These are phyloP conservation scores for Cydia splendana DNA, from an alignment of 1,140 invertebrate genomes.

Conservation along the genomic window DNA sequence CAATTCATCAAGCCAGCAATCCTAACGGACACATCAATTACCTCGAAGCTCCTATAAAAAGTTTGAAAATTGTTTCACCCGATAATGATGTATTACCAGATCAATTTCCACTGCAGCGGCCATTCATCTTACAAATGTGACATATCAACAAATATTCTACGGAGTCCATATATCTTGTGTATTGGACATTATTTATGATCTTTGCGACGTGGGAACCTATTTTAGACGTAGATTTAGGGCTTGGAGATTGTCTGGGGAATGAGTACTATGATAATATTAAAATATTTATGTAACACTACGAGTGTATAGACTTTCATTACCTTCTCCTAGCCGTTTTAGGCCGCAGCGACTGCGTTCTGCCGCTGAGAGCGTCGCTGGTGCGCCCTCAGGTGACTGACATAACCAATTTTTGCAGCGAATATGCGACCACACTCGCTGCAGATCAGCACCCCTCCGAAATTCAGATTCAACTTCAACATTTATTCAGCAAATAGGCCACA, in stretches of 20 bases:
- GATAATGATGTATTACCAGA: constrained; percentile 27
- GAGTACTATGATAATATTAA: not conserved
- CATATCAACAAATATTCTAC: constrained; percentile 28
- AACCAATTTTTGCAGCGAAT: too few species aligned
- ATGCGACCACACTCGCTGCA: too few species aligned
- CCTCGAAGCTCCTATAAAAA: not conserved
- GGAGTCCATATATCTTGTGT: constrained; percentile 23
- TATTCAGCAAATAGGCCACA: too few species aligned
- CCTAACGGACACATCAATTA: constrained; percentile 4
- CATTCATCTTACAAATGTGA: constrained; percentile 30
- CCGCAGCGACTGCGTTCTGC: too few species aligned
- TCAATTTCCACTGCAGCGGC: constrained; percentile 28
- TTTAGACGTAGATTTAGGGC: not conserved
- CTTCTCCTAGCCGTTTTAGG: too few species aligned
- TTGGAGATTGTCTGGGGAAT: not conserved
- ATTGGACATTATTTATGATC: constrained; percentile 21
- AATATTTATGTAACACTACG: too few species aligned
- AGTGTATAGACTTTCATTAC: too few species aligned
- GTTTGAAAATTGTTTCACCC: constrained; percentile 21
- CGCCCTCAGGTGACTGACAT: too few species aligned
- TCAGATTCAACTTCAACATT: too few species aligned
- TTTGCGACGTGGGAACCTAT: not conserved
- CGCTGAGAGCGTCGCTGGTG: too few species aligned
- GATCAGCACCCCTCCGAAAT: too few species aligned
- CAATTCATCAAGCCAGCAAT: not conserved